These are phyloP conservation scores for Chrysocyon brachyurus DNA, from an alignment of 2,797 vertebrate genomes.

Conservation along the genomic window DNA sequence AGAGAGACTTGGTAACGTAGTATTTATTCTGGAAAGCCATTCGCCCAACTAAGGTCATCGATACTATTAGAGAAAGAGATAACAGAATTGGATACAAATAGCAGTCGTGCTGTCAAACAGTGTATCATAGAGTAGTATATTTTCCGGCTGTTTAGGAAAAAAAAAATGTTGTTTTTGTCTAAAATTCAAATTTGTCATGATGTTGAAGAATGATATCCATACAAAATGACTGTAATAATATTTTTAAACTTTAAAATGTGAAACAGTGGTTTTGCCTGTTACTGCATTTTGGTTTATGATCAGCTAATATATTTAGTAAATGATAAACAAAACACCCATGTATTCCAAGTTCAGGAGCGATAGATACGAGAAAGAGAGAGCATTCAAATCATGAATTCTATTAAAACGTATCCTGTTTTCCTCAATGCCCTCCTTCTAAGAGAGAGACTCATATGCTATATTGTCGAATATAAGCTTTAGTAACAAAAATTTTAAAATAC, in stretches of 20 bases:
- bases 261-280: background rate
- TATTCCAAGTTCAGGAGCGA: background rate
- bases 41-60: background rate
- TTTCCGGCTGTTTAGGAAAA: background rate
- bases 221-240: background rate
- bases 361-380: background rate
- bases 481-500: conserved; percentile 46
- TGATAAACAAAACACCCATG: background rate
- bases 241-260: background rate
- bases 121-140: background rate
- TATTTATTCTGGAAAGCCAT: background rate
- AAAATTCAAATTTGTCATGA: conserved; percentile 11
- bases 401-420: background rate
- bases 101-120: background rate
- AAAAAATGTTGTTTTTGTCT: background rate
- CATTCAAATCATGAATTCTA: background rate
- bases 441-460: background rate
- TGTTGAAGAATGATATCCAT: background rate
- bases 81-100: background rate
- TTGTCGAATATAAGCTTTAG: background rate
- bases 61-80: background rate
- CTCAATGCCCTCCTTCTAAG: background rate
- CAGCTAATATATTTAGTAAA: background rate
- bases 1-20: background rate
- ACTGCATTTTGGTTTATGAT: background rate